Base-by-base conservation (phyloP, 2,113 vertebrate genomes). In the Procavia capensis region DNA sequence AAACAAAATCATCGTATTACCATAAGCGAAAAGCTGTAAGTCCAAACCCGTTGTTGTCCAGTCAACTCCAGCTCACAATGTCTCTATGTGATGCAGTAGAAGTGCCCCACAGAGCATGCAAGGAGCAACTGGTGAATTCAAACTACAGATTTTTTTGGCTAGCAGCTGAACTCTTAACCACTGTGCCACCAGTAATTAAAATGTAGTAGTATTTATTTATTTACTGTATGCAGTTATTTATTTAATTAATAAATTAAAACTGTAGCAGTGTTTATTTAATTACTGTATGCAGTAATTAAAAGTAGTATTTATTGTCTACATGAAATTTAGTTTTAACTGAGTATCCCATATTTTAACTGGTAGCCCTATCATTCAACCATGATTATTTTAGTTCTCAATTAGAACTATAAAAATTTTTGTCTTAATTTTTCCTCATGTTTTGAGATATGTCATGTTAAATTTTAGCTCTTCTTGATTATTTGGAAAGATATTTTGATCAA, bases 381-480 rank as follows among this genome's bases (percentile, higher is more conserved):
- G 25, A 76, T 72, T 14, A 6, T 31, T 76, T 76, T 76, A 76
- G 5, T 54, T 87, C 22, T 85, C 50, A 90, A 78, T 50, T 91
- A 79, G 63, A 85, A 29, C 83, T 79, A 63, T 92, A 81, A 94
- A 85, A 5, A 79, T 76, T 80, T 85, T 2, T 79, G 6, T 63
- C 27, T 85, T 85, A 59, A 70, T 64, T 84, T 85, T 82, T 8
- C n/a, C 25, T 61, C 16, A n/a, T 22, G 6, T 54, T 90, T 95
- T 95, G 24, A 92, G 94, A 84, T 29, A 80, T 22, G 43, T 85
- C 59, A 54, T 74, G 5, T 63, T 82, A 79, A 80, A 17, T 9
- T 76, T 85, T 63, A 88, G n/a, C 25, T 86, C 39, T 50, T 94
- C 80, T 91, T 92, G 41, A 36, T 86, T 82, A 64, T 94, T 90